Percentiles rank a stretch among this genome's conserved stretches.
Evolutionary conservation across 2,113 vertebrate genomes (phyloP).

Genomic region (Centropus unirufus): DNA sequence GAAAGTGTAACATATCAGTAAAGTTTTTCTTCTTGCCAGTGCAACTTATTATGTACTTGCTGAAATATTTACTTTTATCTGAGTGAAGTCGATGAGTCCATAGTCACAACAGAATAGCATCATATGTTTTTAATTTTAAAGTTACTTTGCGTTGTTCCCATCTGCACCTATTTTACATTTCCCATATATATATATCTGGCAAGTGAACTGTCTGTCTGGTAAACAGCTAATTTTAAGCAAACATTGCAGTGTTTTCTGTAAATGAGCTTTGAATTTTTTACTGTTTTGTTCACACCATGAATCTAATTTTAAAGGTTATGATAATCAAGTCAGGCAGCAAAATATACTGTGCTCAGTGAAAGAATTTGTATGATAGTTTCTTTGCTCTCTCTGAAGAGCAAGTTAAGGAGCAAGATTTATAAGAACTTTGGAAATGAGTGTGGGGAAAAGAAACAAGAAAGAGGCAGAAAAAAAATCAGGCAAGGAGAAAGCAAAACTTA

Average conservation of each 20-base stretch:
- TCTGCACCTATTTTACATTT: neutral
- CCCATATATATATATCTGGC: neutral
- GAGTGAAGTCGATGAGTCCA: neutral
- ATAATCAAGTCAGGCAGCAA: neutral
- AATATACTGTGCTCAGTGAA: neutral
- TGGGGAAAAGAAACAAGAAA: neutral
- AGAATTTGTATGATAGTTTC: neutral
- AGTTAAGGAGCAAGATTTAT: neutral
- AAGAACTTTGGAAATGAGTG: neutral
- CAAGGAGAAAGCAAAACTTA: neutral
- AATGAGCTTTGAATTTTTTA: neutral
- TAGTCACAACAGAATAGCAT: neutral
- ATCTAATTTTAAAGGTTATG: neutral
- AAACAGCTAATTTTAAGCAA: neutral
- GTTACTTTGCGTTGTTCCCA: neutral
- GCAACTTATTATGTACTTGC: neutral
- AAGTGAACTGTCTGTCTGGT: neutral
- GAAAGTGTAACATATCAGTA: neutral
- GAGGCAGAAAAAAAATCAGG: neutral
- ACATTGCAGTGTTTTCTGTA: neutral
- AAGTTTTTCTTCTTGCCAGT: neutral
- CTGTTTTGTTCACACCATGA: neutral
- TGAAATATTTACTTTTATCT: neutral
- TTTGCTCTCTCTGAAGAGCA: neutral
- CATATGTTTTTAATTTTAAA: neutral